A percentile compares a stretch with the other conserved stretches of the same genome.
Evolutionary conservation across 2,888 invertebrate genomes (phyloP).

Genomic region (Platynereis dumerilii): DNA sequence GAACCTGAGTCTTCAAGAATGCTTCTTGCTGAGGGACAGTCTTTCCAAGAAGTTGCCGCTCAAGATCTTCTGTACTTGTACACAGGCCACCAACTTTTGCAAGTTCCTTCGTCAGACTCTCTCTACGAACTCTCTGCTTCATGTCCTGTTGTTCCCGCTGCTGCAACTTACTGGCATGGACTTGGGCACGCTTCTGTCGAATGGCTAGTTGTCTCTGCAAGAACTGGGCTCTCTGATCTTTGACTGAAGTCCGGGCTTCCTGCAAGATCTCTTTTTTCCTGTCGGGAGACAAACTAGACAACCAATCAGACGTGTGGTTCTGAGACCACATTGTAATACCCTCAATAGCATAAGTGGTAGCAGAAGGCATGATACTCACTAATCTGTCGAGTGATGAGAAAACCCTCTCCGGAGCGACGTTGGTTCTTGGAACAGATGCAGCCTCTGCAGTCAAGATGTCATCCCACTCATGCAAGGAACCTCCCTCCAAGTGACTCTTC

Average conservation of each 20-base stretch:
- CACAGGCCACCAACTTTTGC: conserved; percentile 4
- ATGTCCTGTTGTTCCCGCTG: neutral
- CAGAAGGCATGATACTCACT: conserved; percentile 6
- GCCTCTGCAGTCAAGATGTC: neutral
- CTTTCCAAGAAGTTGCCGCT: neutral
- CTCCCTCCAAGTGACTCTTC: neutral
- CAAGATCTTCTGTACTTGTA: neutral
- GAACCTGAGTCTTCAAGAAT: neutral
- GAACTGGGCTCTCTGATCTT: neutral
- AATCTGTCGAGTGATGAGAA: conserved; percentile 5
- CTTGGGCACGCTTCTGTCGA: neutral
- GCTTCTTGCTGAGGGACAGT: neutral
- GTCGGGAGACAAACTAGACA: neutral
- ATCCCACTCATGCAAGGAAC: neutral
- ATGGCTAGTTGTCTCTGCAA: neutral
- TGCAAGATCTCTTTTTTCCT: conserved; percentile 10
- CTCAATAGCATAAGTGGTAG: neutral
- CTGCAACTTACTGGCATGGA: neutral
- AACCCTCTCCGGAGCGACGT: conserved; percentile 5
- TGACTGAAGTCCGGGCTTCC: conserved; percentile 4
- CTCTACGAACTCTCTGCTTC: neutral
- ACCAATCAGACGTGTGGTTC: conserved; percentile 11
- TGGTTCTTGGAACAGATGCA: conserved; percentile 8
- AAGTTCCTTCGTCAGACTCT: neutral
- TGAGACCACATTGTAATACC: conserved; percentile 15